A percentile compares a stretch with the other conserved stretches of the same genome.
Evolutionary conservation across 2,113 vertebrate species (phyloP).

Genomic region (Emydura subglobosa): DNA sequence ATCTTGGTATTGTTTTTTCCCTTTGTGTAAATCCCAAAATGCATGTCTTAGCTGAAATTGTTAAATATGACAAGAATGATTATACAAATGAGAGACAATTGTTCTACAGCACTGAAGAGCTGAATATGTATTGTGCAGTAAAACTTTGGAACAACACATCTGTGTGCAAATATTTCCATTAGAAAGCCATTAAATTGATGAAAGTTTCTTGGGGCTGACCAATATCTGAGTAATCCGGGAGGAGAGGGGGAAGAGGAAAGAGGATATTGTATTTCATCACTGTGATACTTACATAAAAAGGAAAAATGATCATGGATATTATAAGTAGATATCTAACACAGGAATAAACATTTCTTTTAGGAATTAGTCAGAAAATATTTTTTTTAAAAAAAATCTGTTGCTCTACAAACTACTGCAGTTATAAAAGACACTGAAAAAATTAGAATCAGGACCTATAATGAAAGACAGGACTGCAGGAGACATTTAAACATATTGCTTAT

Average conservation of each 20-base stretch:
- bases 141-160: conserved; percentile 39
- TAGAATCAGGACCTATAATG: background rate
- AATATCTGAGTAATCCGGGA: background rate
- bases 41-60: background rate
- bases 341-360: background rate
- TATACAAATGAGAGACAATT: conserved; percentile 24
- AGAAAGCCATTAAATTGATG: conserved; percentile 25
- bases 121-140: background rate
- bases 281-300: background rate
- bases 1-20: background rate
- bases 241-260: background rate
- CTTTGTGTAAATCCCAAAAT: background rate
- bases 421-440: background rate
- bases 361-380: background rate
- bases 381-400: background rate
- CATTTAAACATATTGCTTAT: background rate
- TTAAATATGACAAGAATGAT: conserved; percentile 1
- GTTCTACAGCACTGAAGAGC: background rate
- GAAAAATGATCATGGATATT: background rate
- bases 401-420: background rate
- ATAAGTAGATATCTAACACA: background rate
- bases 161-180: conserved; percentile 21
- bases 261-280: background rate
- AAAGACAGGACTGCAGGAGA: background rate
- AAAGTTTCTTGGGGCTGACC: background rate